Evolutionary conservation across 2,797 vertebrate genomes (phyloP).

Genomic region (Acanthornis magna): DNA sequence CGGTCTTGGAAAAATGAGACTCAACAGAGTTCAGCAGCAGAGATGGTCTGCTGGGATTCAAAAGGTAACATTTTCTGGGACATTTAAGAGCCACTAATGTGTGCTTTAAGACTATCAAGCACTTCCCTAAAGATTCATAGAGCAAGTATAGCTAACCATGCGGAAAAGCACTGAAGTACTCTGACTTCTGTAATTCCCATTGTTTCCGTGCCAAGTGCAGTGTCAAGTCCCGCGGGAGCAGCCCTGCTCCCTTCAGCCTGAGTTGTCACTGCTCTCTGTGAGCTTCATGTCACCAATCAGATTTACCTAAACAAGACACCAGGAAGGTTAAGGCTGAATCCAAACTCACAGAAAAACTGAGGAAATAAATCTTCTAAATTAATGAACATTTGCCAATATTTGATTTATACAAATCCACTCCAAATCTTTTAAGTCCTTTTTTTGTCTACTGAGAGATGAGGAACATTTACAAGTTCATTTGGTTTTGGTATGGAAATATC

Average conservation of each 20-base stretch:
- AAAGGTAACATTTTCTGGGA: conserved; percentile 2
- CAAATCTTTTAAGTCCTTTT: not conserved
- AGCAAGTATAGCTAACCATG: not conserved
- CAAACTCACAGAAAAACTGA: not conserved
- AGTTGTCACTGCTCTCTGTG: not conserved
- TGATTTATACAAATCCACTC: not conserved
- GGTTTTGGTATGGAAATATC: not conserved
- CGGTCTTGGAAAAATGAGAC: not conserved
- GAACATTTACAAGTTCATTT: not conserved
- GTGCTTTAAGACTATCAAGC: not conserved
- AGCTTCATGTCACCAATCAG: not conserved
- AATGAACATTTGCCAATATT: not conserved
- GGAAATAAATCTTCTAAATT: not conserved
- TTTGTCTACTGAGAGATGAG: not conserved
- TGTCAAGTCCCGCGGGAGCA: not conserved
- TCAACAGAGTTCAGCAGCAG: not conserved
- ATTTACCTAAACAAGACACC: not conserved
- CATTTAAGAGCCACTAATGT: not conserved
- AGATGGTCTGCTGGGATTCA: not conserved
- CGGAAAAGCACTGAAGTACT: not conserved
- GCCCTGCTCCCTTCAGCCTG: not conserved
- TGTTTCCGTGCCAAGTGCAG: not conserved
- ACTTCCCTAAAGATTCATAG: not conserved
- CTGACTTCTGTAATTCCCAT: not conserved
- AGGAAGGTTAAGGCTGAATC: not conserved